Evolutionary conservation across 2,113 vertebrate genomes (phyloP).

Genomic region (Notiomystis cincta): DNA sequence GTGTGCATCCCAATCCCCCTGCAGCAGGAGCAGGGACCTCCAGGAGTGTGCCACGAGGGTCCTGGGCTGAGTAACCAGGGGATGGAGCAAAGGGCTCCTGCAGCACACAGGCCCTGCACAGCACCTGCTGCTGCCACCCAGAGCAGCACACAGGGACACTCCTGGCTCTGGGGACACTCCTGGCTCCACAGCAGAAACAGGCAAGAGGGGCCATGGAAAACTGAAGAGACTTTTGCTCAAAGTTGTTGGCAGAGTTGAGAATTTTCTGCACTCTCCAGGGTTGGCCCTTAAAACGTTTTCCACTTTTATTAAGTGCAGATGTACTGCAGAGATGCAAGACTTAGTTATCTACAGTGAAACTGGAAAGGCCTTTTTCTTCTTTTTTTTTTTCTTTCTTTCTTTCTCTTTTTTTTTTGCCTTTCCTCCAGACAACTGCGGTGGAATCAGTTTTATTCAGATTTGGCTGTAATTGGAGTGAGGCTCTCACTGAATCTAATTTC

Average conservation of each 20-base stretch:
- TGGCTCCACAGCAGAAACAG: not conserved
- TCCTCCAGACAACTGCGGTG: not conserved
- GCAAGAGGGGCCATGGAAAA: not conserved
- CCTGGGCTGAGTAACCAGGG: rapidly evolving
- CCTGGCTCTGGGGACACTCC: rapidly evolving
- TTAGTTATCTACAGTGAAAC: slow-evolving; percentile 14
- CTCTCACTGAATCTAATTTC: slow-evolving; percentile 77
- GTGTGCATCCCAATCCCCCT: not conserved
- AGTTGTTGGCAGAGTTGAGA: not conserved
- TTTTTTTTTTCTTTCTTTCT: not conserved
- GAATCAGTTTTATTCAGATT: slow-evolving; percentile 77
- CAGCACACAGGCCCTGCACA: not conserved
- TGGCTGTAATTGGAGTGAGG: slow-evolving; percentile 72
- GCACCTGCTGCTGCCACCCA: not conserved
- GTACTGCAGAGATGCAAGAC: not conserved
- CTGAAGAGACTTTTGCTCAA: not conserved
- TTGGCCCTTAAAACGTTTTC: slow-evolving; percentile 25
- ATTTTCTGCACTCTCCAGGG: not conserved
- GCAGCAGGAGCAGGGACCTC: not conserved
- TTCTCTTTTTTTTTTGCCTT: not conserved
- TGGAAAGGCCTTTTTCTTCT: not conserved
- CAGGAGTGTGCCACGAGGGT: rapidly evolving
- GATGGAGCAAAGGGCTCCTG: not conserved
- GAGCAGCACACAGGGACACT: rapidly evolving
- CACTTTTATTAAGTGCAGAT: slow-evolving; percentile 40